These are phyloP conservation scores for Poeciliopsis occidentalis DNA, from an alignment of 2,113 vertebrate genomes.

Conservation along the genomic window DNA sequence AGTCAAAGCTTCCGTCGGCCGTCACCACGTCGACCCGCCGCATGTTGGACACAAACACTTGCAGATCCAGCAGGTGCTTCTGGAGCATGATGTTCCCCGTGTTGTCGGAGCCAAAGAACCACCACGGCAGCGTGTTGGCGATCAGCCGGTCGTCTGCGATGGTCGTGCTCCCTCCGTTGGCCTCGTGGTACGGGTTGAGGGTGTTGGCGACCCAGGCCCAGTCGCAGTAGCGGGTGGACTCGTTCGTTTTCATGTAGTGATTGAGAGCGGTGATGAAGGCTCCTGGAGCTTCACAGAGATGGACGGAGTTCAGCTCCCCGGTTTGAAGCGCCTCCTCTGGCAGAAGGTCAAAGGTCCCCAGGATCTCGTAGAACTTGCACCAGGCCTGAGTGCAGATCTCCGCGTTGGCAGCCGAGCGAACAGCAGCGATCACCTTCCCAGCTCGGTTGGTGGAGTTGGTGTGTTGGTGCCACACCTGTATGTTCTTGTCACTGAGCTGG, in stretches of 20 bases:
- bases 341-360: conserved; percentile 85
- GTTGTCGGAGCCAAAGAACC: conserved; percentile 96
- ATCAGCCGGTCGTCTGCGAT: conserved; percentile 93
- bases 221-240: conserved; percentile 78
- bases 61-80: conserved; percentile 86
- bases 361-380: conserved; percentile 95
- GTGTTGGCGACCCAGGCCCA: conserved; percentile 94
- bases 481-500: conserved; percentile 90
- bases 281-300: conserved; percentile 94
- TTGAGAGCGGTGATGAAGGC: conserved; percentile 93
- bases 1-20: conserved; percentile 97
- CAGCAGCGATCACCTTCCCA: conserved; percentile 84
- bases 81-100: conserved; percentile 90
- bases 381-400: conserved; percentile 96
- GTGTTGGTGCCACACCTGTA: conserved; percentile 94
- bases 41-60: conserved; percentile 83
- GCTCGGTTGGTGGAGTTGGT: conserved; percentile 93
- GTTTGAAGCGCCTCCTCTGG: conserved; percentile 80
- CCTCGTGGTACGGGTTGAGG: conserved; percentile 93
- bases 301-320: conserved; percentile 87
- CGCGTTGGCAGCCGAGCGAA: conserved; percentile 85
- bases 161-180: conserved; percentile 85
- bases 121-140: conserved; percentile 88
- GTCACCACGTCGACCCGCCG: conserved; percentile 87
- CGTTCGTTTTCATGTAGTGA: conserved; percentile 88